Conservation (phyloP, 1,140 invertebrate species). For the Drosophila serrata region DNA sequence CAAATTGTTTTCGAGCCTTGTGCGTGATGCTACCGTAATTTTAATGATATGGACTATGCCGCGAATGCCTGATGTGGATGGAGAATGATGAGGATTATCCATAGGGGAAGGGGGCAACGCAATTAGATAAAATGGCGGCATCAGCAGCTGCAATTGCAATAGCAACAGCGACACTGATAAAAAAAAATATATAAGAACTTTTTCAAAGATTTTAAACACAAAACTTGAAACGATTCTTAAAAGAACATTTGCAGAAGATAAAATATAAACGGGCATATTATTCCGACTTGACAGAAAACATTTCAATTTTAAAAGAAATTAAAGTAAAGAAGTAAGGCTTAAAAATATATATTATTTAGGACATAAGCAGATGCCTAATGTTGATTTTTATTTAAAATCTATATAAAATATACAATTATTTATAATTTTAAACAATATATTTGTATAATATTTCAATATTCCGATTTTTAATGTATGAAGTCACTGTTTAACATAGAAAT, state of each 20-base stretch:
- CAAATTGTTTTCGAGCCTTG: constrained; percentile 20
- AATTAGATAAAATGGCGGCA: constrained; percentile 80
- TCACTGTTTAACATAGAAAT: not conserved
- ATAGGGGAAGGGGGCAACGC: constrained; percentile 28
- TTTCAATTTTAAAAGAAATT: not conserved
- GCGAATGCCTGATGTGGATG: constrained; percentile 65
- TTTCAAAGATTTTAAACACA: rapidly evolving
- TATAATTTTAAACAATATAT: not conserved
- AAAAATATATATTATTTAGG: not conserved
- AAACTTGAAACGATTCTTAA: not conserved
- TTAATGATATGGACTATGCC: constrained; percentile 75
- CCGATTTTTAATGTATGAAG: no score
- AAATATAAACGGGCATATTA: no score
- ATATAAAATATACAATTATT: no score
- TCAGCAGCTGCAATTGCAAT: constrained; percentile 48
- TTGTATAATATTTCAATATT: not conserved
- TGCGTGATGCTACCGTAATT: constrained; percentile 57
- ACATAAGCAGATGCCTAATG: not conserved
- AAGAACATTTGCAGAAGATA: not conserved
- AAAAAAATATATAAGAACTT: not conserved
- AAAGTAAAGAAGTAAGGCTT: not conserved
- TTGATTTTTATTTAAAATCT: not conserved
- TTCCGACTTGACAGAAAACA: not conserved
- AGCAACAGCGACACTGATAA: constrained; percentile 9
- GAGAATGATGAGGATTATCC: not conserved